Evolutionary conservation across 2,888 invertebrate genomes (phyloP).

Genomic region (Tinea semifulvella): DNA sequence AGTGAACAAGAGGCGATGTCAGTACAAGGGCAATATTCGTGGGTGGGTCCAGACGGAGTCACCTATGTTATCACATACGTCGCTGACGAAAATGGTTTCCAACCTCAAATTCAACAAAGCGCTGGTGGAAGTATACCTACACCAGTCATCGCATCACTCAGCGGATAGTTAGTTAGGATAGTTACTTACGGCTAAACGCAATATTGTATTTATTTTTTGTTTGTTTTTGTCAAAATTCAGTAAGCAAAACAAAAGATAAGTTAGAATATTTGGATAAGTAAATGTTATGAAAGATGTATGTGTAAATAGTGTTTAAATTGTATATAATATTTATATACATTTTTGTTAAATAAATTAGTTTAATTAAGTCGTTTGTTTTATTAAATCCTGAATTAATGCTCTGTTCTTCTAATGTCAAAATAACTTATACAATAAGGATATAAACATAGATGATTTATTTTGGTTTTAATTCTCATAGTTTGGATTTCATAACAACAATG

Average conservation of each 20-base stretch:
- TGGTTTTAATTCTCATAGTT: too few relatives aligned
- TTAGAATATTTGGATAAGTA: not conserved
- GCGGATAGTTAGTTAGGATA: conserved; percentile 29
- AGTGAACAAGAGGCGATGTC: conserved; percentile 55
- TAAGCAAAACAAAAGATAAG: too few relatives aligned
- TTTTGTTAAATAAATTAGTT: conserved; percentile 6
- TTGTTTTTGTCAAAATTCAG: too few relatives aligned
- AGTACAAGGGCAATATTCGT: conserved; percentile 42
- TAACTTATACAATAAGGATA: too few relatives aligned
- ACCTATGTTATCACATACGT: conserved; percentile 46
- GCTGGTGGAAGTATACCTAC: conserved; percentile 27
- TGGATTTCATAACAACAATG: too few relatives aligned
- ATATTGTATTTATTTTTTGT: too few relatives aligned
- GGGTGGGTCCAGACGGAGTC: conserved; percentile 48
- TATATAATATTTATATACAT: too few relatives aligned
- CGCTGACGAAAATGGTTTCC: conserved; percentile 59
- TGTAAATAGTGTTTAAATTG: not conserved
- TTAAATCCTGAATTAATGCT: too few relatives aligned
- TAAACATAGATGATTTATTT: too few relatives aligned
- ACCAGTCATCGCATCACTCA: conserved; percentile 39
- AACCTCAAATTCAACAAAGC: conserved; percentile 27
- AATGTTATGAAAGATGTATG: not conserved
- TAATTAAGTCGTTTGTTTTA: not conserved
- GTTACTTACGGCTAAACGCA: too few relatives aligned
- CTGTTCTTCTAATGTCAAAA: too few relatives aligned